Evolutionary conservation across 2,113 vertebrate genomes (phyloP), one percentile per base, ranked within the genome.

Genomic region (Zeus faber): DNA sequence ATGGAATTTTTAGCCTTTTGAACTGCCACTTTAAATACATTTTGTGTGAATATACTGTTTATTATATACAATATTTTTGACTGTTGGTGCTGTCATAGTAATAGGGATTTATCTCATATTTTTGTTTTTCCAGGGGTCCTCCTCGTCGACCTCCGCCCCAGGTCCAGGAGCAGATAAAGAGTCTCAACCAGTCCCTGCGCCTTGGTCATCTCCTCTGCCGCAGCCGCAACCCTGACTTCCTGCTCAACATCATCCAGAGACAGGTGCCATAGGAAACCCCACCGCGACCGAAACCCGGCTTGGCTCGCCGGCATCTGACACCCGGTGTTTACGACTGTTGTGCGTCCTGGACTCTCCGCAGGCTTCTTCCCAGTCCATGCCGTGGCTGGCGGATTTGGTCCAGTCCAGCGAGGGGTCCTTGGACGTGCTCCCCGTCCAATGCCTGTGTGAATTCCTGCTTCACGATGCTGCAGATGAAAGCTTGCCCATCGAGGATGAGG

Each of bases 301-400:
- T n/a, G n/a, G n/a, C n/a, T n/a, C n/a, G n/a, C n/a, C n/a, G n/a
- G n/a, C n/a, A n/a, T n/a, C n/a, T n/a, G n/a, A n/a, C n/a, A n/a
- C n/a, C n/a, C n/a, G n/a, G n/a, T n/a, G n/a, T n/a, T n/a, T n/a
- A n/a, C n/a, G n/a, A n/a, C n/a, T n/a, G n/a, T n/a, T n/a, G n/a
- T 8, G 14, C 17, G 14, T 43, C 55, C 54, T 47, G 0, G 27
- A n/a, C 57, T 57, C 57, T 37, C 25, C 43, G 14, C 66, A 98
- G 97, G 94, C 94, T 6, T 99, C 96, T 0, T 99, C 97, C 0
- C 97, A 99, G 83, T 99, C 97, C 33, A 99, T 99, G 96, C 97
- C 97, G 0, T 99, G 97, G 97, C 80, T 99, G 76, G 97, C 97
- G 0, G 97, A 99, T 67, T 81, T 99, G 71, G 97, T 99, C 20